Base-by-base conservation (phyloP, 2,888 invertebrate genomes). In the Alviniconcha strummeri region DNA sequence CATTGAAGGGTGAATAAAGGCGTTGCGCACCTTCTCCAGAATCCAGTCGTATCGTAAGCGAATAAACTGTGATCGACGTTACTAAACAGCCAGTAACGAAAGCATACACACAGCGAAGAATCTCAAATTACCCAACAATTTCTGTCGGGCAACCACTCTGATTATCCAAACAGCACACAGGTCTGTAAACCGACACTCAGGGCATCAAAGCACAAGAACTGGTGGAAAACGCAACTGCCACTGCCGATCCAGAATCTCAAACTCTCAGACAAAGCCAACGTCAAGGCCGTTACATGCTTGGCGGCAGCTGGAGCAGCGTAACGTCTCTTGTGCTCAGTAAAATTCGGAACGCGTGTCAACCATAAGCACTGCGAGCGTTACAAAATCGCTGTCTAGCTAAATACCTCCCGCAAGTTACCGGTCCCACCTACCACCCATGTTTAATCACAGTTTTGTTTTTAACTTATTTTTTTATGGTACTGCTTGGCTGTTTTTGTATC, bases 271-370 rank as follows among this genome's bases (percentile, higher is more conserved):
- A 79, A 67, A 67, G 54, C 67, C 11, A 2, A 55, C 67, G 67
- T 69, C 69, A 69, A 17, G 9, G 69, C 55, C 55, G 54, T 9
- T n/a, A 55, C 55, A 80, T 54, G 9, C 55, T 52, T 69, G 80
- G 52, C 80, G 64, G 69, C 80, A 80, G 80, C 80, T 71, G 71
- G 13, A 55, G 80, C 67, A 69, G 55, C 80, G 52, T 56, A 69
- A 80, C 69, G 80, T 55, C 69, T 80, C 69, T 7, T 15, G 52
- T n/a, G 52, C 52, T 15, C 36, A 11, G 74, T 52, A 80, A 80
- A 54, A 9, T 52, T 64, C 19, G n/a, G 79, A 79, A 69, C 54
- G 80, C 67, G 67, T 80, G 80, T 80, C 67, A 69, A 80, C 80
- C 69, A 80, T 80, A 11, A 69, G 19, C 8, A 19, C 19, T 19